Evolutionary conservation across 1,140 invertebrate genomes (phyloP).

Genomic region (Cydia pomonella): DNA sequence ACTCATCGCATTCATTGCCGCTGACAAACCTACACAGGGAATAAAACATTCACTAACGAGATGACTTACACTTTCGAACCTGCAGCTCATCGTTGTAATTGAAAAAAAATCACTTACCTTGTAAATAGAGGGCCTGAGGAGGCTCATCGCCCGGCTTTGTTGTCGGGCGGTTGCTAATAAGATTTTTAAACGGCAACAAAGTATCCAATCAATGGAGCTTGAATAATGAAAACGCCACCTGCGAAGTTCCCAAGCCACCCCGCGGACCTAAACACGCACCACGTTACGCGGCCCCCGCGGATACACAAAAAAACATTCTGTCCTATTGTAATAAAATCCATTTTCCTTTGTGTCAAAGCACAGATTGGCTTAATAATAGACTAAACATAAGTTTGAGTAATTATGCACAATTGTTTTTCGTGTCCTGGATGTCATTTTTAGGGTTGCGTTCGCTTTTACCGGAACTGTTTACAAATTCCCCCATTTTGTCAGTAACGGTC

Average conservation of each 20-base stretch:
- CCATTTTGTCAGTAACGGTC: constrained; percentile 25
- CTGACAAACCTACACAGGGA: constrained; percentile 55
- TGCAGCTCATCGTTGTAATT: constrained; percentile 76
- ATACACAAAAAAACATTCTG: constrained; percentile 48
- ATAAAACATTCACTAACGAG: constrained; percentile 70
- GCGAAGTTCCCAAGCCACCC: constrained; percentile 71
- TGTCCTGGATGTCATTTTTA: constrained; percentile 56
- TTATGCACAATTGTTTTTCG: constrained; percentile 69
- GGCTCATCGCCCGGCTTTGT: constrained; percentile 65
- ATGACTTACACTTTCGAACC: constrained; percentile 76
- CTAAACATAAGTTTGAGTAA: constrained; percentile 69
- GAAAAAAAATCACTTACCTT: constrained; percentile 79
- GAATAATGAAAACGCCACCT: constrained; percentile 80
- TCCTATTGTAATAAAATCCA: constrained; percentile 44
- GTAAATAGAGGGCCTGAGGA: constrained; percentile 69
- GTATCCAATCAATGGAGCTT: constrained; percentile 80
- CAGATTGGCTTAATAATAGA: constrained; percentile 36
- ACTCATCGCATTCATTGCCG: constrained; percentile 56
- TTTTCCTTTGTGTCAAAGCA: constrained; percentile 38
- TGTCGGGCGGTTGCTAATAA: constrained; percentile 77
- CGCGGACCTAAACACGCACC: constrained; percentile 69
- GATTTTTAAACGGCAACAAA: constrained; percentile 81
- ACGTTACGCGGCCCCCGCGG: constrained; percentile 45
- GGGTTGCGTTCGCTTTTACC: constrained; percentile 24
- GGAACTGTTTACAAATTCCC: constrained; percentile 26